Base-by-base conservation (phyloP, 2,797 vertebrate genomes). In the Microctenopoma steveboyesi region DNA sequence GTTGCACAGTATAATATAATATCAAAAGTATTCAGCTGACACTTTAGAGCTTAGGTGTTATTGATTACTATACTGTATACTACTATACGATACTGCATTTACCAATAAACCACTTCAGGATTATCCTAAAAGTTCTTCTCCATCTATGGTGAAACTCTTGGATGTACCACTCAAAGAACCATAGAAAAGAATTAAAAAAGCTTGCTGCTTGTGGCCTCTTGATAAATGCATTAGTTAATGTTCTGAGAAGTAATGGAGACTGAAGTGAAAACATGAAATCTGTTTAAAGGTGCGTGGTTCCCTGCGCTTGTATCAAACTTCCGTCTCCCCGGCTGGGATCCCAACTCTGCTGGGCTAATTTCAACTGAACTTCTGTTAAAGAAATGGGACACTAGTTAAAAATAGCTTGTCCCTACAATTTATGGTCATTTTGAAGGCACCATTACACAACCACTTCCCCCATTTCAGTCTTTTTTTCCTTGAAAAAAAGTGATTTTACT, bases 341-440 rank as follows among this genome's bases (percentile, higher is more conserved):
- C 48, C 11, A 62, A 50, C 42, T 72, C 30, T 60, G 0, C 52
- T 49, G 40, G 35, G 53, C 33, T 35, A 14, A 10, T 65, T 81
- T 60, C 57, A 56, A 12, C 49, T 58, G 18, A 55, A 69, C 37
- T 37, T 70, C 39, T 46, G 45, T 33, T 68, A 51, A 73, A 74
- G 49, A 81, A 79, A 83, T 73, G 49, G 56, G 64, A 35, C 68
- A 73, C 50, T 30, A 13, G 53, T 81, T 78, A 61, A 82, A 83
- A 66, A 74, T 64, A 53, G 25, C 66, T 49, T 70, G 46, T 48
- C 43, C 56, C n/a, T n/a, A 54, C 40, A 48, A 58, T 65, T 74
- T 49, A 39, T 60, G 55, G 35, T 33, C 39, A 59, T 74, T 74
- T 64, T 43, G 7, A 52, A 69, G 64, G 16, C 37, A 39, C 60